Conservation (phyloP, 2,113 vertebrate species). For the Pygoscelis adeliae region DNA sequence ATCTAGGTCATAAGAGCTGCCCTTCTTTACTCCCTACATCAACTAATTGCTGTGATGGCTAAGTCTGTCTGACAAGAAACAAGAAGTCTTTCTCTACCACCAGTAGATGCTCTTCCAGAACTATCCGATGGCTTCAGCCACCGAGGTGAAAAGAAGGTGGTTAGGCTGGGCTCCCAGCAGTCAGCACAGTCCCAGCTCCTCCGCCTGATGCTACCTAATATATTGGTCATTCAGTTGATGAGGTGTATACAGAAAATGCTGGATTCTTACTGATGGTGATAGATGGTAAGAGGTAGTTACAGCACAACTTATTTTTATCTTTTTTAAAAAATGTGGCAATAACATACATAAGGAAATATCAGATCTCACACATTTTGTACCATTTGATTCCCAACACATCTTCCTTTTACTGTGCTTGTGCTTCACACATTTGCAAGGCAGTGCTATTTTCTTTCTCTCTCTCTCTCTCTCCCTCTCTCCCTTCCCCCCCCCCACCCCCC, state of each 20-base stretch:
- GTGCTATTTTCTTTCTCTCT: neutral
- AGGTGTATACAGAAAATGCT: neutral
- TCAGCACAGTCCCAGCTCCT: neutral
- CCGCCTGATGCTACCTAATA: fast-evolving
- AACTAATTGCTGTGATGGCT: neutral
- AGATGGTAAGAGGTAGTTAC: neutral
- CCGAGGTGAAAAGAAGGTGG: neutral
- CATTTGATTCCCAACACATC: neutral
- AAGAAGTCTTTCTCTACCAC: neutral
- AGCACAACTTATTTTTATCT: neutral
- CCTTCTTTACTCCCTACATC: neutral
- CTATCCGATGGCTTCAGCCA: neutral
- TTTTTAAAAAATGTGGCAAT: neutral
- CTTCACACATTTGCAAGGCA: neutral
- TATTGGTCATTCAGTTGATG: neutral
- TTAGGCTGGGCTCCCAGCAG: neutral
- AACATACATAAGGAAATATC: neutral
- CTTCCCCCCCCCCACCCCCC: neutral
- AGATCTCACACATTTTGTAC: neutral
- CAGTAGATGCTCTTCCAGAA: neutral
- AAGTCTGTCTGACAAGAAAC: neutral
- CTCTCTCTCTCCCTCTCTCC: too few species aligned
- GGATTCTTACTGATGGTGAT: neutral
- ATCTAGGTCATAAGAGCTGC: neutral
- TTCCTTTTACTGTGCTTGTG: neutral